phyloP scores from a whole-genome alignment of 2,888 invertebrate genomes.

The Thera britannica region DNA sequence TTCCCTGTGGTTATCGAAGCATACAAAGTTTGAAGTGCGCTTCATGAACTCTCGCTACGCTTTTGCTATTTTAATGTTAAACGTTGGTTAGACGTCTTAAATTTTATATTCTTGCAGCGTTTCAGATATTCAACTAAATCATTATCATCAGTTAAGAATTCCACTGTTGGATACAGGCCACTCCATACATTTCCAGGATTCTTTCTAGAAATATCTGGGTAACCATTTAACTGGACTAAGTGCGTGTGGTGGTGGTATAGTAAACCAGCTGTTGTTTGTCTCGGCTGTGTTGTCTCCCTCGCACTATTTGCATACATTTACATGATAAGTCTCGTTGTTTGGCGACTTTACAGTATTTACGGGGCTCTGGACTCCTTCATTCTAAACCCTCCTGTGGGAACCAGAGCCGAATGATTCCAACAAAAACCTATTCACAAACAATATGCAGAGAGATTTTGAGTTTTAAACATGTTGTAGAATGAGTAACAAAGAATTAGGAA shows the following conservation, averaged over 20 bases:
- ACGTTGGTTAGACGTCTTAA: too few species aligned
- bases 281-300: constrained; percentile 43
- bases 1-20: background rate
- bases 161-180: too few species aligned
- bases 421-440: background rate
- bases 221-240: too few species aligned
- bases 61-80: background rate
- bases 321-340: constrained; percentile 72
- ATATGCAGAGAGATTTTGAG: too few species aligned
- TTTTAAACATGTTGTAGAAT: too few species aligned
- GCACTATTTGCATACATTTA: constrained; percentile 75
- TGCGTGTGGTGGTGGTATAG: background rate
- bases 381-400: background rate
- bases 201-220: too few species aligned
- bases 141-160: too few species aligned
- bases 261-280: constrained; percentile 37
- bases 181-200: too few species aligned
- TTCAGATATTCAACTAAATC: too few species aligned
- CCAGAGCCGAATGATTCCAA: background rate
- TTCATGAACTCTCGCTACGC: background rate
- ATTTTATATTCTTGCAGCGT: too few species aligned
- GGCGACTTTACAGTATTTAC: constrained; percentile 46
- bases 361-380: constrained; percentile 7
- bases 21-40: background rate
- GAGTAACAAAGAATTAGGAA: too few species aligned